phyloP scores from a whole-genome alignment of 1,140 invertebrate species.

The Thalassaphorura encarpata region DNA sequence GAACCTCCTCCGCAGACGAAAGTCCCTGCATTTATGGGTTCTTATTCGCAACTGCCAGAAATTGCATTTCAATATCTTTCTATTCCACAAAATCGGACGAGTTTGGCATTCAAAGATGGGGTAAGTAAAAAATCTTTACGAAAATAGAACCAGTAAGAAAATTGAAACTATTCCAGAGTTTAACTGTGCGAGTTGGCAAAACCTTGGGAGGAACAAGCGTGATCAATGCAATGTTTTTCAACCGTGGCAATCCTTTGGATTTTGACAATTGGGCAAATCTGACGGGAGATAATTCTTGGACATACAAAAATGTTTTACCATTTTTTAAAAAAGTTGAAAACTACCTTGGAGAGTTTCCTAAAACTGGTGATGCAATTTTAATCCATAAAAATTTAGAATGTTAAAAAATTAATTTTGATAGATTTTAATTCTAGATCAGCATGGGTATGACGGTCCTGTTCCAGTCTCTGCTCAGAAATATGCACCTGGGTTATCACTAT shows the following conservation, averaged over 20 bases:
- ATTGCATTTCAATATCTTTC: not conserved
- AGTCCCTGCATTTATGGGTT: not conserved
- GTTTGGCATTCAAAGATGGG: not conserved
- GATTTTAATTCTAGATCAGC: not conserved
- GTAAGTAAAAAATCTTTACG: no score
- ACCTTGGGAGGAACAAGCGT: conserved; percentile 48
- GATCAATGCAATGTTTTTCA: conserved; percentile 55
- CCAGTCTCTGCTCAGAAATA: not conserved
- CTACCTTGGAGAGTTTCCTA: conserved; percentile 10
- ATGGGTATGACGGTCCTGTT: conserved; percentile 7
- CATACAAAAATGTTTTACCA: conserved; percentile 50
- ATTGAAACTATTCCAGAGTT: not conserved
- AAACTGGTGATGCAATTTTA: not conserved
- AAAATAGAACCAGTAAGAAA: no score
- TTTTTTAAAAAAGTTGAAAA: conserved; percentile 81
- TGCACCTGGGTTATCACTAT: not conserved
- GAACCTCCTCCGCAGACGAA: not conserved
- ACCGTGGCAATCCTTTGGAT: conserved; percentile 50
- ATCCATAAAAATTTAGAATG: no score
- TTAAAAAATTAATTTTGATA: not conserved
- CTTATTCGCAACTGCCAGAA: not conserved
- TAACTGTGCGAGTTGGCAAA: conserved; percentile 35
- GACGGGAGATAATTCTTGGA: conserved; percentile 43
- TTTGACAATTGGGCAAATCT: conserved; percentile 50
- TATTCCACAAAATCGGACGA: not conserved